phyloP scores from a whole-genome alignment of 2,797 vertebrate species.

The Bradypus variegatus region DNA sequence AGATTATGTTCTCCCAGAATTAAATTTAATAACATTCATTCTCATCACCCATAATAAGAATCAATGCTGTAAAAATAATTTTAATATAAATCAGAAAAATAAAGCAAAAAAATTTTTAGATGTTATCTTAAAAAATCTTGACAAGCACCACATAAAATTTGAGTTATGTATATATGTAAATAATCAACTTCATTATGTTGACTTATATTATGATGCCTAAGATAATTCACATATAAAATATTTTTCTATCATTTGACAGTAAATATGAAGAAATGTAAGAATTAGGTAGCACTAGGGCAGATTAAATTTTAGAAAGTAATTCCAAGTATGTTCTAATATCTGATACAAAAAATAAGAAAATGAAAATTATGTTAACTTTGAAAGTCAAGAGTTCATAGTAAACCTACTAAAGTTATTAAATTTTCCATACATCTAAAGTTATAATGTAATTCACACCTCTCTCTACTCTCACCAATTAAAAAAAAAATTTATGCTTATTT shows the following conservation, averaged over 20 bases:
- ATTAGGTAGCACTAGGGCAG: background rate
- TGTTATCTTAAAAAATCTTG: slow-evolving; percentile 29
- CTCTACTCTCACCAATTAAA: slow-evolving; percentile 32
- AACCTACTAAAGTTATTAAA: slow-evolving; percentile 51
- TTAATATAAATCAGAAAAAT: slow-evolving; percentile 31
- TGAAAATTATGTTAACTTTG: slow-evolving; percentile 46
- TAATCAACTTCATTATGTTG: slow-evolving; percentile 31
- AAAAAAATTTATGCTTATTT: slow-evolving; percentile 21
- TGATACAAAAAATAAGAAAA: slow-evolving; percentile 32
- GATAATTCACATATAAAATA: slow-evolving; percentile 44
- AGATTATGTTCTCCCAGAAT: background rate
- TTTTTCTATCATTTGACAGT: slow-evolving; percentile 38
- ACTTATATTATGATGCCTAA: slow-evolving; percentile 34
- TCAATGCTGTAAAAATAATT: slow-evolving; percentile 14
- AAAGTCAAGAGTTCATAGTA: slow-evolving; percentile 44
- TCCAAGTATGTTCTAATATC: slow-evolving; percentile 43
- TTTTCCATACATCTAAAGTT: slow-evolving; percentile 34
- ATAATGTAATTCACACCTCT: slow-evolving; percentile 39
- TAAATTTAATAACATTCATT: slow-evolving; percentile 7
- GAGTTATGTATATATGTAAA: slow-evolving; percentile 26
- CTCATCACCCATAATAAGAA: background rate
- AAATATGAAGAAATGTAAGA: slow-evolving; percentile 34
- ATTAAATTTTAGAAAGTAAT: slow-evolving; percentile 49
- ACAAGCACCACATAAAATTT: slow-evolving; percentile 25
- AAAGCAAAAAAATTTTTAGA: background rate